Percentiles rank a stretch among this genome's conserved stretches.
Conservation (phyloP, 2,113 vertebrate genomes). For the Hystrix brachyura region DNA sequence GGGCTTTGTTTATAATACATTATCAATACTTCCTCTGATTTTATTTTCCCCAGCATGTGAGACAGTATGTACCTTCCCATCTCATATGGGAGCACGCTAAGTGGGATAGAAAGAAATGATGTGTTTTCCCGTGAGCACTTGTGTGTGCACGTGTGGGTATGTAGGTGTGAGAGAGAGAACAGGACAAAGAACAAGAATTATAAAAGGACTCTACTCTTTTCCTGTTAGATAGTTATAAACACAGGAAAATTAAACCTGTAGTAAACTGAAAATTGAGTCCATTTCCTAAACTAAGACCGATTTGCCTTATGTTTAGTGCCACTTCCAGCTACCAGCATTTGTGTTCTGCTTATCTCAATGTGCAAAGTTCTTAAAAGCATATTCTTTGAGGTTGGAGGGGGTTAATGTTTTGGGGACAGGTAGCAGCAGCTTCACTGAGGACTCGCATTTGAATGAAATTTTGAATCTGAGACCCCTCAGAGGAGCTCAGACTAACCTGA, state of each 20-base stretch:
- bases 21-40: constrained; percentile 1
- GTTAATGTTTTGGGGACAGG: neutral
- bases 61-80: neutral
- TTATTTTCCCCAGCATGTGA: neutral
- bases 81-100: neutral
- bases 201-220: neutral
- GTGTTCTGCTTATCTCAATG: neutral
- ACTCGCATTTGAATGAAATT: constrained; percentile 6
- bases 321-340: neutral
- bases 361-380: neutral
- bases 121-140: neutral
- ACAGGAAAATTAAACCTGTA: neutral
- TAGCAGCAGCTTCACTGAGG: neutral
- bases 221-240: neutral
- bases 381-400: neutral
- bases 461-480: neutral
- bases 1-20: neutral
- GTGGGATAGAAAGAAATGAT: neutral
- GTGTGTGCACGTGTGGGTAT: too few species aligned
- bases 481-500: constrained; percentile 40
- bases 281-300: neutral
- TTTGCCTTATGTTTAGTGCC: neutral
- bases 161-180: neutral
- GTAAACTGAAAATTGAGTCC: neutral
- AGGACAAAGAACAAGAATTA: neutral